phyloP scores from a whole-genome alignment of 1,140 invertebrate genomes.

The Pemphigus obesinymphae region DNA sequence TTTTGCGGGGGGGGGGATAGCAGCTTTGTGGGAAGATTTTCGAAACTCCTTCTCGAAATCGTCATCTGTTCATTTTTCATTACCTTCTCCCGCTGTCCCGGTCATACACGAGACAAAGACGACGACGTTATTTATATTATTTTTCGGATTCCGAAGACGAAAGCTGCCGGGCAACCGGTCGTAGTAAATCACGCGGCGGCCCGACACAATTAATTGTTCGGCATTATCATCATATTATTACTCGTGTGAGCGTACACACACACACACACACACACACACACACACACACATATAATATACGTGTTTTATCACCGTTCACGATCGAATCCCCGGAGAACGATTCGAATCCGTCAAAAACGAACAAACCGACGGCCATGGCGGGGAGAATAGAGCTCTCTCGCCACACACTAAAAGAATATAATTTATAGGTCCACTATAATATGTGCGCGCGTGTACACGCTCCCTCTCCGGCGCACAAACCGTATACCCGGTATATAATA shows the following conservation, averaged over 20 bases:
- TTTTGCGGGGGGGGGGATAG: no score
- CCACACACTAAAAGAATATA: constrained; percentile 24
- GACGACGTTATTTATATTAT: constrained; percentile 13
- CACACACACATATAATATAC: background rate
- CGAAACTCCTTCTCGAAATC: no score
- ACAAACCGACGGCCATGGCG: background rate
- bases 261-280: background rate
- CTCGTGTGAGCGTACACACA: background rate
- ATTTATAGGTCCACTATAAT: constrained; percentile 35
- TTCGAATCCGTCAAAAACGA: constrained; percentile 37
- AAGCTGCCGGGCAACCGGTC: constrained; percentile 27
- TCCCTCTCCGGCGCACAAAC: background rate
- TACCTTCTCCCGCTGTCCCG: no score
- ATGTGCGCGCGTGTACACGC: background rate
- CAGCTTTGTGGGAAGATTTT: no score
- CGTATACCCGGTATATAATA: background rate
- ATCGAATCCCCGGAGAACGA: constrained; percentile 33
- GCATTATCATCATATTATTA: constrained; percentile 32
- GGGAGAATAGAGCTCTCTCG: background rate
- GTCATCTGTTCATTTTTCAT: no score
- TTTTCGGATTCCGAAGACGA: constrained; percentile 26
- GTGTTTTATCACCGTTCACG: constrained; percentile 27
- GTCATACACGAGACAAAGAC: background rate
- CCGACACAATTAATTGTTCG: constrained; percentile 40
- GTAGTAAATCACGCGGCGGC: constrained; percentile 28